These are phyloP conservation scores for Cryptophagus acutangulus DNA, from an alignment of 2,888 invertebrate genomes.

Conservation along the genomic window DNA sequence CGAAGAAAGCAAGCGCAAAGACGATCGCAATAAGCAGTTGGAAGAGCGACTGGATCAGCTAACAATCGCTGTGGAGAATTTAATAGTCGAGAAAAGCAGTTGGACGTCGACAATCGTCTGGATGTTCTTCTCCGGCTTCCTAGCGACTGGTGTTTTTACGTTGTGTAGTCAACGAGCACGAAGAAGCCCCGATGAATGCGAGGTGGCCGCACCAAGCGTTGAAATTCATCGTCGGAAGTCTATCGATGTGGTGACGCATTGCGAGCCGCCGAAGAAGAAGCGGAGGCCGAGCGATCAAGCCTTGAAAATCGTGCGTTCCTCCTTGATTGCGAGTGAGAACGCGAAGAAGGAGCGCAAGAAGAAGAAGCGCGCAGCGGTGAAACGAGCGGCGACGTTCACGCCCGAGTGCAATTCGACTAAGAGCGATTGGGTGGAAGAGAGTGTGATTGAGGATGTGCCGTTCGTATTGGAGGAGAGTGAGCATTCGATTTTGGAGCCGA, in stretches of 20 bases:
- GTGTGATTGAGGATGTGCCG: constrained; percentile 38
- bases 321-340: constrained; percentile 17
- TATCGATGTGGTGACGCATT: constrained; percentile 59
- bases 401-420: constrained; percentile 17
- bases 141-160: constrained; percentile 51
- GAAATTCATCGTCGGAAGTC: constrained; percentile 55
- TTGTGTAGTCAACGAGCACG: constrained; percentile 41
- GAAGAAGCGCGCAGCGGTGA: constrained; percentile 28
- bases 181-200: constrained; percentile 15
- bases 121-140: constrained; percentile 50
- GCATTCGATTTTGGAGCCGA: constrained; percentile 38
- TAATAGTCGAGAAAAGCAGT: constrained; percentile 60
- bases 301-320: constrained; percentile 49
- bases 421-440: constrained; percentile 31
- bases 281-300: constrained; percentile 72
- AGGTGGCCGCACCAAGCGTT: constrained; percentile 48
- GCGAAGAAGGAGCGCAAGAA: constrained; percentile 24
- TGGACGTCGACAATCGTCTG: constrained; percentile 59
- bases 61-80: constrained; percentile 55
- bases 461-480: constrained; percentile 45
- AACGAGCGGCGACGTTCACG: constrained; percentile 22
- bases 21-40: constrained; percentile 60
- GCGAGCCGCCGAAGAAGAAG: constrained; percentile 55
- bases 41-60: constrained; percentile 62
- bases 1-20: constrained; percentile 71